Base-by-base conservation (phyloP, 2,797 vertebrate species). In the Etheostoma perlongum region DNA sequence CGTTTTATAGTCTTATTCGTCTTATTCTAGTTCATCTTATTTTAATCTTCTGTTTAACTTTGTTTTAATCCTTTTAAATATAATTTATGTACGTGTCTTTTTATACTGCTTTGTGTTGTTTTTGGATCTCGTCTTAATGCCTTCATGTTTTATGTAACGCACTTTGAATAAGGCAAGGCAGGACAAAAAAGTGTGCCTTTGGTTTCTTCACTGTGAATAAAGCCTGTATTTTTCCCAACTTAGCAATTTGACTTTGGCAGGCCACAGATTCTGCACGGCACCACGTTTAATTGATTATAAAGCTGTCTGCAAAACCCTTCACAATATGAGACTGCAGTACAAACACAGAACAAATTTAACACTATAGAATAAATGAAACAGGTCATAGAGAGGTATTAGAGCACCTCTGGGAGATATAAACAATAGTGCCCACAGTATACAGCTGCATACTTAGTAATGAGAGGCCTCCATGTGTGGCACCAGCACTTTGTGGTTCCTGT, bases 181-280 rank as follows among this genome's bases (percentile, higher is more conserved):
- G 48, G 19, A 55, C 15, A 80, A 81, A 79, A 42, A 78, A 59
- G 42, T 21, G n/a, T 44, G 42, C 25, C 14, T 78, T 66, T 51
- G 66, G 47, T 62, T 61, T 72, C 46, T 55, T 52, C 25, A 23
- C 19, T 27, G 33, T 51, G 33, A 54, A 63, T 55, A 30, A 60
- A 72, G 58, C 46, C 55, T 64, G 53, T 48, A 51, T 67, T 81
- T 83, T 72, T 18, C 16, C 25, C 13, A 62, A 64, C 36, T 63
- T 72, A 67, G 67, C 16, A 78, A 83, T 83, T 54, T 69, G 18
- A 73, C 76, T 83, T 79, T 47, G 48, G 57, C 19, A 18, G 23
- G 36, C 71, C 62, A 49, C 49, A 6, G 55, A 63, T 72, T 74
- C 46, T 73, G 74, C 69, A 58, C 47, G 52, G 59, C 25, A 0